These are phyloP conservation scores for Drosophila subobscura DNA, from an alignment of 1,140 invertebrate species.

Conservation along the genomic window DNA sequence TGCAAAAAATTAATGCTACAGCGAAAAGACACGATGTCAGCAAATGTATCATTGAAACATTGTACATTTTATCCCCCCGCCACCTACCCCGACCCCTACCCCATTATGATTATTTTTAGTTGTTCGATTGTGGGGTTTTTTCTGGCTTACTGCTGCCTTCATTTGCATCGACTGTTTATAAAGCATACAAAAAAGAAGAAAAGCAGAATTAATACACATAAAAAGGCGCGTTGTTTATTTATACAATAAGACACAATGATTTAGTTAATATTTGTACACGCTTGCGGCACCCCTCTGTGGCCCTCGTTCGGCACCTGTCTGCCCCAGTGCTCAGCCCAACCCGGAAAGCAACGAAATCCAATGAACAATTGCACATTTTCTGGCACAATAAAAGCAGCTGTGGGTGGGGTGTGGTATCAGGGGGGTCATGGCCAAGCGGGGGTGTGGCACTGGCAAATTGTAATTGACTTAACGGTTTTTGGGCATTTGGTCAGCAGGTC, in stretches of 20 bases:
- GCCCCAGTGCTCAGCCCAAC: slow-evolving; percentile 4
- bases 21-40: slow-evolving; percentile 68
- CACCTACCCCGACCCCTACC: neutral
- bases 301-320: neutral
- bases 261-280: slow-evolving; percentile 50
- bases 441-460: neutral
- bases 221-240: slow-evolving; percentile 44
- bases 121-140: slow-evolving; percentile 26
- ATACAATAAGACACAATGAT: slow-evolving; percentile 59
- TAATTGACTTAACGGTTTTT: slow-evolving; percentile 7
- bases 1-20: slow-evolving; percentile 42
- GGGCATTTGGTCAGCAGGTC: slow-evolving; percentile 17
- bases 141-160: slow-evolving; percentile 34
- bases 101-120: too few species aligned
- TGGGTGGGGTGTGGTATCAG: neutral
- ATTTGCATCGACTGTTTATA: slow-evolving; percentile 23
- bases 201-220: too few species aligned
- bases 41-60: slow-evolving; percentile 24
- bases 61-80: slow-evolving; percentile 5
- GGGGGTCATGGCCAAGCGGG: neutral
- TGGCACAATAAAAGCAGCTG: slow-evolving; percentile 23
- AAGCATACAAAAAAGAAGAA: slow-evolving; percentile 31
- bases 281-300: neutral
- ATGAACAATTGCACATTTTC: slow-evolving; percentile 59
- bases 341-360: slow-evolving; percentile 50